Conservation (phyloP, 2,888 invertebrate species). For the Sinohyriopsis cumingii region DNA sequence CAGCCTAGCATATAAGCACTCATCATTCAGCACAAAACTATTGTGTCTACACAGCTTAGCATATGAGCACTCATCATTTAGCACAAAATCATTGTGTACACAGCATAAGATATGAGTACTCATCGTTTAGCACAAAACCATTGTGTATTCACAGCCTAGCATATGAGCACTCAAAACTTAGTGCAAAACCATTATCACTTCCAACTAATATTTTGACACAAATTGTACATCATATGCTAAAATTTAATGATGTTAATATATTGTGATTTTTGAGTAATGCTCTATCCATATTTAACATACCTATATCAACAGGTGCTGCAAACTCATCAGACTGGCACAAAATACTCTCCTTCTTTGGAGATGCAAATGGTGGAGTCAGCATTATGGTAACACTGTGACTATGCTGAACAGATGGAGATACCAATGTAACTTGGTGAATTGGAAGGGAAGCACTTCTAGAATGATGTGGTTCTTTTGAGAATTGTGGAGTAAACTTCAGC, state of each 20-base stretch:
- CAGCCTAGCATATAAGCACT: no score
- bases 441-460: conserved; percentile 51
- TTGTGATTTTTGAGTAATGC: not conserved
- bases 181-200: no score
- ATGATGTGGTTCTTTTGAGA: conserved; percentile 20
- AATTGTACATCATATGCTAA: not conserved
- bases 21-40: no score
- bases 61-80: no score
- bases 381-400: conserved; percentile 36
- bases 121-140: no score
- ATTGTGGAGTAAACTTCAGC: conserved; percentile 22
- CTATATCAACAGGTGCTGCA: conserved; percentile 46
- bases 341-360: conserved; percentile 50
- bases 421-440: conserved; percentile 14
- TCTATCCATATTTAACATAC: conserved; percentile 23
- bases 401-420: conserved; percentile 12
- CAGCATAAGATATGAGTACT: no score
- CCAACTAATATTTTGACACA: not conserved
- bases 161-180: no score
- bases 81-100: no score
- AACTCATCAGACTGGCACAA: conserved; percentile 49
- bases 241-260: not conserved
- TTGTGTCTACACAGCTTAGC: no score
- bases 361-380: conserved; percentile 55
- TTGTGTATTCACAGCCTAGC: no score